Evolutionary conservation across 2,113 vertebrate genomes (phyloP).

Genomic region (Cynopterus brachyotis): DNA sequence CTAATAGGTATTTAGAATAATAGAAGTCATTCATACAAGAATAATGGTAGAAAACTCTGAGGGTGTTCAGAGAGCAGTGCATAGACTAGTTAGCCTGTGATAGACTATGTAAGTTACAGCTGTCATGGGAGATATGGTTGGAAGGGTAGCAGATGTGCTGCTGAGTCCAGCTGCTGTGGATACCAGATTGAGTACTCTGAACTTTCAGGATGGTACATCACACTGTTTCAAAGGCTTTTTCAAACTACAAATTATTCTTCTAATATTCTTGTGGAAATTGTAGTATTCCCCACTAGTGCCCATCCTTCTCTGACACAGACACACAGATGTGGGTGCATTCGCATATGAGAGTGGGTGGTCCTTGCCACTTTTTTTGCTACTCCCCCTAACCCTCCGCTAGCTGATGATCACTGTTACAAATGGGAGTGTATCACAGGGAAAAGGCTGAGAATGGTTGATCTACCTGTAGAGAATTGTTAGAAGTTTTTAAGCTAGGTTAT

Average conservation of each 20-base stretch:
- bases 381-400: not conserved
- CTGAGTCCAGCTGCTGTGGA: not conserved
- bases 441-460: not conserved
- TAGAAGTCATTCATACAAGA: not conserved
- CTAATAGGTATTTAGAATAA: not conserved
- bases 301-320: no score
- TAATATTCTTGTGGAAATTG: not conserved
- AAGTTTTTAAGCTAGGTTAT: not conserved
- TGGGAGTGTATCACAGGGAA: not conserved
- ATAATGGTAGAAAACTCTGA: not conserved
- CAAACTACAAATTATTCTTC: not conserved
- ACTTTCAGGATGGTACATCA: not conserved
- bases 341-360: not conserved
- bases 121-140: not conserved
- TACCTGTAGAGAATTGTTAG: not conserved
- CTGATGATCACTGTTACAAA: not conserved
- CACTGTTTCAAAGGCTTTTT: not conserved
- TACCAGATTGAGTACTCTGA: not conserved
- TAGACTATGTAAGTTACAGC: rapidly evolving
- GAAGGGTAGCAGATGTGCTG: not conserved
- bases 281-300: not conserved
- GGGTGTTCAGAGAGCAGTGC: not conserved
- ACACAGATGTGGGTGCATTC: not conserved
- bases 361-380: not conserved
- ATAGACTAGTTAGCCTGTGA: not conserved